phyloP scores from a whole-genome alignment of 2,113 vertebrate species.

The Rhinoderma darwinii region DNA sequence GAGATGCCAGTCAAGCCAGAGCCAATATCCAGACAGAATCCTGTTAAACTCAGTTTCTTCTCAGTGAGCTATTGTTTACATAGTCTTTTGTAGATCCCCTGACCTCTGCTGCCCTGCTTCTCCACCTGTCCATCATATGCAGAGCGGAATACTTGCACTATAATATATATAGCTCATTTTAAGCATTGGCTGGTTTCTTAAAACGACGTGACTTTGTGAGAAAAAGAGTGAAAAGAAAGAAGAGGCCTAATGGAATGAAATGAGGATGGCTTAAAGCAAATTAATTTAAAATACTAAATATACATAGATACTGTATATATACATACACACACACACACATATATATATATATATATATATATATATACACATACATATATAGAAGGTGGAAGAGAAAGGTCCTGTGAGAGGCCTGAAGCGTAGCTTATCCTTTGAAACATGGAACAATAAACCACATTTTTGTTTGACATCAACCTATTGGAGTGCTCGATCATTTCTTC shows the following conservation, averaged over 20 bases:
- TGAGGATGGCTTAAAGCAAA: neutral
- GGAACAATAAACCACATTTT: too few species aligned
- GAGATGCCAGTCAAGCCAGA: neutral
- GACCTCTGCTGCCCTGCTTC: slow-evolving; percentile 36
- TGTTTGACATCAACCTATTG: too few species aligned
- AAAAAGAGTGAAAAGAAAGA: neutral
- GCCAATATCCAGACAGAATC: slow-evolving; percentile 2
- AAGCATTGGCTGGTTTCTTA: neutral
- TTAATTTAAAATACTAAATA: neutral
- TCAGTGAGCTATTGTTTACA: slow-evolving; percentile 34
- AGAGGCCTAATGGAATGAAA: neutral
- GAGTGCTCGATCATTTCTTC: too few species aligned
- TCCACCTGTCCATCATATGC: slow-evolving; percentile 34
- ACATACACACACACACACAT: too few species aligned
- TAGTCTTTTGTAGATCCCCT: slow-evolving; percentile 9
- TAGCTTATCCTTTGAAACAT: too few species aligned
- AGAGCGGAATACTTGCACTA: neutral
- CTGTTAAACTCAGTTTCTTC: slow-evolving; percentile 9
- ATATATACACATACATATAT: too few species aligned
- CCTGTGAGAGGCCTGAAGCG: too few species aligned
- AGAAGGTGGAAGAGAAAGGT: too few species aligned
- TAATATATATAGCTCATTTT: neutral
- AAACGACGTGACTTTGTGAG: neutral
- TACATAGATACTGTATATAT: too few species aligned
- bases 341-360: too few species aligned